Evolutionary conservation across 2,888 invertebrate genomes (phyloP).

Genomic region (Tricholauxania praeusta): DNA sequence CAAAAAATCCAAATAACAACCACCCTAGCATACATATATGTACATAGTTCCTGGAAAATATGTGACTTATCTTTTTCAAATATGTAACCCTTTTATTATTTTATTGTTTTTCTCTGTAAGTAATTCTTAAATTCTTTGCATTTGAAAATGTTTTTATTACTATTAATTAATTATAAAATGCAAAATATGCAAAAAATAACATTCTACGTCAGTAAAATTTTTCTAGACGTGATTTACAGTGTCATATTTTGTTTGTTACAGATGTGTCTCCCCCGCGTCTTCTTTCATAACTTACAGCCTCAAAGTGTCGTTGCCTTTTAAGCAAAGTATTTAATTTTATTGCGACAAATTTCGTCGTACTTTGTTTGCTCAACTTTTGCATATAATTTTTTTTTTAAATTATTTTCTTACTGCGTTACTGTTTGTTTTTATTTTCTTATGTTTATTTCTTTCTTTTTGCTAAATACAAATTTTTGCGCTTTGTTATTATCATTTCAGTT

Average conservation of each 20-base stretch:
- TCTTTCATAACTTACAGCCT: background rate
- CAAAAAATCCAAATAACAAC: no score
- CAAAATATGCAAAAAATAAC: no score
- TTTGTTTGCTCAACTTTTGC: background rate
- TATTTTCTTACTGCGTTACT: background rate
- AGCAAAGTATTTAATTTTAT: slow-evolving; percentile 1
- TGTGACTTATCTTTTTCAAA: no score
- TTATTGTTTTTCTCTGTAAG: no score
- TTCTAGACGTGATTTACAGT: background rate
- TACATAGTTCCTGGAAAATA: no score
- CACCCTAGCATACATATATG: no score
- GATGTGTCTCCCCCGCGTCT: background rate
- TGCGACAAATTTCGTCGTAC: background rate
- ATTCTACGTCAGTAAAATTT: background rate
- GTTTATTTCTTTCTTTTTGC: slow-evolving; percentile 3
- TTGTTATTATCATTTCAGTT: background rate
- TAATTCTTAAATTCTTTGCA: no score
- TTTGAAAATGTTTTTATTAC: no score
- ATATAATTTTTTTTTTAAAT: background rate
- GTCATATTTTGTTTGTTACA: background rate
- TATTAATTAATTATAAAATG: no score
- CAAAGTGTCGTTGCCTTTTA: background rate
- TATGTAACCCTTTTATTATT: no score
- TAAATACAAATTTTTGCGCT: background rate
- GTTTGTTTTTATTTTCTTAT: background rate